Evolutionary conservation across 2,888 invertebrate genomes (phyloP), one percentile per base, ranked within the genome.

Genomic region (Hyppa rectilinea): DNA sequence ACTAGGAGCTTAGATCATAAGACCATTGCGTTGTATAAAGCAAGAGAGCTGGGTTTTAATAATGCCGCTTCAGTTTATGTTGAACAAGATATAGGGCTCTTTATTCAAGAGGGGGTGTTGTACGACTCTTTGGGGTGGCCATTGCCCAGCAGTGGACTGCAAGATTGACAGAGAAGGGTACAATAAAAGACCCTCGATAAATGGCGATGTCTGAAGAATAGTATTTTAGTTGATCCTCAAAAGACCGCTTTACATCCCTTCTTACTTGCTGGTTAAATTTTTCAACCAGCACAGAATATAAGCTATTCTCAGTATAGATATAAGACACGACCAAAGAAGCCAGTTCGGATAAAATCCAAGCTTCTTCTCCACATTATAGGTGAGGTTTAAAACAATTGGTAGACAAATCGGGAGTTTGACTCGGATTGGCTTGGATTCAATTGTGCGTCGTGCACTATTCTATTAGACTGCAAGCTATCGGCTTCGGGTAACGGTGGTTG

Each of bases 391-490:
- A 81, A 80, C 76, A 72, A 83, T 75, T 67, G 43, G 59, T 38
- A 53, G 62, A 75, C 66, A 71, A 74, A 71, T 71, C 49, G 60
- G 72, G 10, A 49, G 68, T 52, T 69, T 58, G 68, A 68, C 50
- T 47, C 34, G 29, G 59, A 55, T 62, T 78, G 76, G 68, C 60
- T 62, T 23, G 38, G 68, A 74, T 80, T 80, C 73, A 72, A 80
- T 83, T 67, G 80, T 63, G 64, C 29, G 65, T 68, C 63, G 68
- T 68, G 68, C 85, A 71, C 49, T 82, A 81, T 76, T 80, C 80
- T 82, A 82, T 82, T 85, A 82, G 72, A 71, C 71, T 52, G 71
- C 72, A 69, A 75, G 67, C 78, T 58, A 81, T 77, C 60, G 70
- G 70, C 71, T 58, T 62, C 43, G 60, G 40, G 66, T 77, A 83